Evolutionary conservation across 2,888 invertebrate genomes (phyloP).

Genomic region (Eristalis intricaria): DNA sequence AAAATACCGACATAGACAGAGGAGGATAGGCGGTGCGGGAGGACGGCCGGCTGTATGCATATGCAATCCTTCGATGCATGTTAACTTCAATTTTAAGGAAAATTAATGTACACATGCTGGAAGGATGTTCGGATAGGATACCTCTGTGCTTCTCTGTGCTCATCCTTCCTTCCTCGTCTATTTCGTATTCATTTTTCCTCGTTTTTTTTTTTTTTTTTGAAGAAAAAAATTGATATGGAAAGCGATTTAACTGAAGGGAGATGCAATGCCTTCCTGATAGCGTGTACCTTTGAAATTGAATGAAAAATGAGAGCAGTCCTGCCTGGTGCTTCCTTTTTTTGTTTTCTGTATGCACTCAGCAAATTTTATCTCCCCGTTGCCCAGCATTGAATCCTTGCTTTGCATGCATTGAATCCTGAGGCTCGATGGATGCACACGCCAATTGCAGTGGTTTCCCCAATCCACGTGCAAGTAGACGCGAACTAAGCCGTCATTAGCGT

Average conservation of each 20-base stretch:
- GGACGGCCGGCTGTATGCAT: constrained; percentile 34
- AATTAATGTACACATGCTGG: constrained; percentile 68
- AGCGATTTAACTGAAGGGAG: constrained; percentile 57
- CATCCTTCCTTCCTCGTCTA: constrained; percentile 1
- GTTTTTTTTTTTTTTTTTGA: constrained; percentile 1
- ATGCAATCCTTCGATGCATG: constrained; percentile 71
- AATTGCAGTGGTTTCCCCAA: not conserved
- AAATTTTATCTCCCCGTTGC: not conserved
- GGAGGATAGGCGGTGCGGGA: not conserved
- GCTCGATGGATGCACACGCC: not conserved
- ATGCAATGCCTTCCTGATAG: constrained; percentile 61
- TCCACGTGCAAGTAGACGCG: not conserved
- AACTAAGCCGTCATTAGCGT: constrained; percentile 9
- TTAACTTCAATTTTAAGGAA: constrained; percentile 70
- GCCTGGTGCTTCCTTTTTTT: not conserved
- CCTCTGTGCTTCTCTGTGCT: not conserved
- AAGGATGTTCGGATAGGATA: constrained; percentile 18
- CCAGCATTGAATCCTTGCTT: not conserved
- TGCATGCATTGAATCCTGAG: not conserved
- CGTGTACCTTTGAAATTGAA: constrained; percentile 49
- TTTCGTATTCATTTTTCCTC: constrained; percentile 5
- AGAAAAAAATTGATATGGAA: constrained; percentile 43
- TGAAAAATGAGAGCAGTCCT: constrained; percentile 51
- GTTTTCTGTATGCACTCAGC: not conserved
- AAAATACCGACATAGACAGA: constrained; percentile 5